These are phyloP conservation scores for Lepeophtheirus salmonis DNA, from an alignment of 1,140 invertebrate genomes.

Conservation along the genomic window DNA sequence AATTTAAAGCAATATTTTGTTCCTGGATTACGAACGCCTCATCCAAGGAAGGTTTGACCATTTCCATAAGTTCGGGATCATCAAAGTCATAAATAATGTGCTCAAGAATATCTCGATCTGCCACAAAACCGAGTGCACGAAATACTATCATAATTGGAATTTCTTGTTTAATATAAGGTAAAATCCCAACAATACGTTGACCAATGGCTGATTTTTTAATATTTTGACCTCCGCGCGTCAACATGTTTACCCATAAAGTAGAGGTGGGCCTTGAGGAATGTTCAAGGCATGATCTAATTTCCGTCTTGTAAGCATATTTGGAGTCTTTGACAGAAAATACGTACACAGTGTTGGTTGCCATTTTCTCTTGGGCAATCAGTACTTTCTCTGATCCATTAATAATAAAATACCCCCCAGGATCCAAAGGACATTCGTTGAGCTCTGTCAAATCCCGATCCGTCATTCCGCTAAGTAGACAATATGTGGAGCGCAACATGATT, in stretches of 20 bases:
- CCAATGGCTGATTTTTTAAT: conserved; percentile 94
- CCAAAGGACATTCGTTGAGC: conserved; percentile 93
- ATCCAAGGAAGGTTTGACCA: conserved; percentile 93
- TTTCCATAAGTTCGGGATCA: conserved; percentile 99
- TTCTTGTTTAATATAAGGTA: conserved; percentile 97
- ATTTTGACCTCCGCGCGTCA: conserved; percentile 83
- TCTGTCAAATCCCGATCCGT: conserved; percentile 95
- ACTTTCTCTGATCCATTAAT: conserved; percentile 90
- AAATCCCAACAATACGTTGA: conserved; percentile 86
- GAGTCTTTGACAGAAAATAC: conserved; percentile 96
- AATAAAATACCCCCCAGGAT: conserved; percentile 92
- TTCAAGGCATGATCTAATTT: conserved; percentile 87
- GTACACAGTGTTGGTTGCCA: conserved; percentile 98
- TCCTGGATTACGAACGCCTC: conserved; percentile 99
- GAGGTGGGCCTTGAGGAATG: conserved; percentile 80
- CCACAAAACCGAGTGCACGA: conserved; percentile 71
- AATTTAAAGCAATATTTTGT: conserved; percentile 93
- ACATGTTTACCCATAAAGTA: conserved; percentile 97
- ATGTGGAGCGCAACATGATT: conserved; percentile 93
- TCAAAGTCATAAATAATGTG: conserved; percentile 99
- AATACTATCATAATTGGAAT: conserved; percentile 99
- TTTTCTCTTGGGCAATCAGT: conserved; percentile 95
- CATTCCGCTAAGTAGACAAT: conserved; percentile 76
- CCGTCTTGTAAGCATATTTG: conserved; percentile 93
- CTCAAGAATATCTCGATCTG: conserved; percentile 92